phyloP scores from a whole-genome alignment of 2,113 vertebrate genomes.

The Fregata magnificens region DNA sequence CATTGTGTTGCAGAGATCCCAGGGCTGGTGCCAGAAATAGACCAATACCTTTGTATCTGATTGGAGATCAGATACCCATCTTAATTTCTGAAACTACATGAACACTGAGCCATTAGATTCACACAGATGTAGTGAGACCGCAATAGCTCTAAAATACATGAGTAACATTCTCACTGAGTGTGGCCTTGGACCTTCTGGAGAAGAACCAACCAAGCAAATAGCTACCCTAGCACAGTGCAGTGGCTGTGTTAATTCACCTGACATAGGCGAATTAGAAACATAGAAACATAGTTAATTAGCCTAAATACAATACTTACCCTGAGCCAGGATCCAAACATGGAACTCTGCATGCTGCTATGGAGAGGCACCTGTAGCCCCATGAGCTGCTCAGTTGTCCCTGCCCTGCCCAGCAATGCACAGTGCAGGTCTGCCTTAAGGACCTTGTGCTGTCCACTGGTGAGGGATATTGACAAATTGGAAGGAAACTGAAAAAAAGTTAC shows the following conservation, averaged over 20 bases:
- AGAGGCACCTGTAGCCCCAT: background rate
- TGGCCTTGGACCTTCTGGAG: background rate
- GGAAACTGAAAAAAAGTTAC: background rate
- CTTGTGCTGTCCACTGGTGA: background rate
- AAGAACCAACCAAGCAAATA: background rate
- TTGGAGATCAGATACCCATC: background rate
- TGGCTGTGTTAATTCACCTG: background rate
- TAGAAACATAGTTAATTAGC: background rate
- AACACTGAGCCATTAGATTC: background rate
- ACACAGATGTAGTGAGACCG: background rate
- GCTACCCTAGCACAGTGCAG: background rate
- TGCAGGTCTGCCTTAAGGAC: background rate
- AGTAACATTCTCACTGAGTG: background rate
- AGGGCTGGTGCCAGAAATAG: background rate
- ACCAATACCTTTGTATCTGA: background rate
- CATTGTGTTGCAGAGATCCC: background rate
- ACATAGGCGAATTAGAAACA: background rate
- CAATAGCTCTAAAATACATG: background rate
- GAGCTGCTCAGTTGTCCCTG: background rate
- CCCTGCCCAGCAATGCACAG: background rate
- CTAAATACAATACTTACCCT: background rate
- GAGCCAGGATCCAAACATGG: background rate
- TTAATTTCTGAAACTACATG: background rate
- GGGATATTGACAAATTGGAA: background rate
- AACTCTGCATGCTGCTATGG: background rate